Evolutionary conservation across 2,888 invertebrate genomes (phyloP).

Genomic region (Lobophora halterata): DNA sequence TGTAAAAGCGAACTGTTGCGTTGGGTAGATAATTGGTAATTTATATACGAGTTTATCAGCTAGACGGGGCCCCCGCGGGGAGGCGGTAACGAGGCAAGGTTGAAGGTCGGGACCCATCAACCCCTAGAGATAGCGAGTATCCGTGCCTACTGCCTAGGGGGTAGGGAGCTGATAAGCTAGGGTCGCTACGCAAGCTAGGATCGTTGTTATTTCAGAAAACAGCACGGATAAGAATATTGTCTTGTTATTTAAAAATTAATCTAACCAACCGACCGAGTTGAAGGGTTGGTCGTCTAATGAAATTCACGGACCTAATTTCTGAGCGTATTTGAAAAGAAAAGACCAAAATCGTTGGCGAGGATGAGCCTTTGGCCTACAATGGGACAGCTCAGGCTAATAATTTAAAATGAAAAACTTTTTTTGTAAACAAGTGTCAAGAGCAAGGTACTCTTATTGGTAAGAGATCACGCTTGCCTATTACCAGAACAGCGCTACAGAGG

Average conservation of each 20-base stretch:
- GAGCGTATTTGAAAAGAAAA: no score
- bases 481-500: no score
- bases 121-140: slow-evolving; percentile 60
- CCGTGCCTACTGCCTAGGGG: slow-evolving; percentile 70
- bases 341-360: no score
- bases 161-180: slow-evolving; percentile 57
- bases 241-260: background rate
- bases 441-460: no score
- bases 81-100: slow-evolving; percentile 45
- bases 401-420: no score
- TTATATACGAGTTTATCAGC: slow-evolving; percentile 66
- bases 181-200: slow-evolving; percentile 29
- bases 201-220: slow-evolving; percentile 13
- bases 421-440: no score
- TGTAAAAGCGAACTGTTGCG: slow-evolving; percentile 42
- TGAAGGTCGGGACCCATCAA: slow-evolving; percentile 56
- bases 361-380: no score
- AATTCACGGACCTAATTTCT: no score
- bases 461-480: no score
- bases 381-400: no score
- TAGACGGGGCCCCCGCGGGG: slow-evolving; percentile 52
- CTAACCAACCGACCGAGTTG: no score
- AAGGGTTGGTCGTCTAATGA: no score
- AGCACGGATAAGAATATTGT: background rate
- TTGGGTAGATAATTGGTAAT: slow-evolving; percentile 47